Conservation (phyloP, 2,113 vertebrate genomes). For the Daubentonia madagascariensis region DNA sequence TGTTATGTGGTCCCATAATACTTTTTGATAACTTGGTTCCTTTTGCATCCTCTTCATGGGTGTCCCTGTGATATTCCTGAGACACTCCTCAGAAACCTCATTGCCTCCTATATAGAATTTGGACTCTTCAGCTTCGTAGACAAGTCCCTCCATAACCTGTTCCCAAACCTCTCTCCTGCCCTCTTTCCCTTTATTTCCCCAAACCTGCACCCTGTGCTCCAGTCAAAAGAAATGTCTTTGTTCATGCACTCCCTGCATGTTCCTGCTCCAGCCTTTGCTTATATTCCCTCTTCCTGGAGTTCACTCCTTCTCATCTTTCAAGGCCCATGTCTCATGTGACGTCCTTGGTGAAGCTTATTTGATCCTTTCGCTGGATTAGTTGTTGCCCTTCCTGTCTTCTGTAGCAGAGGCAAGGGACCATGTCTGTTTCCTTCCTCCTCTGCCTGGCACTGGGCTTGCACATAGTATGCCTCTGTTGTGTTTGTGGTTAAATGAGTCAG, state of each 20-base stretch:
- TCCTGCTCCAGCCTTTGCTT: neutral
- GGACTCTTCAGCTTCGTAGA: neutral
- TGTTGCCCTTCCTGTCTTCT: neutral
- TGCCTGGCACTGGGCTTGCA: neutral
- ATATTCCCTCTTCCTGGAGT: neutral
- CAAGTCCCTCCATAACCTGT: neutral
- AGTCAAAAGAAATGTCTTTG: conserved; percentile 29
- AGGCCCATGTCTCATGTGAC: neutral
- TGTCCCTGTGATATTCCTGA: neutral
- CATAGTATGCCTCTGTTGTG: conserved; percentile 44
- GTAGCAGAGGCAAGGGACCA: neutral
- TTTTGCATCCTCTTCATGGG: conserved; percentile 1
- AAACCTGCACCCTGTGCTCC: neutral
- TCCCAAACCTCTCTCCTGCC: neutral
- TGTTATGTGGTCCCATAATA: neutral
- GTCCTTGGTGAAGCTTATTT: neutral
- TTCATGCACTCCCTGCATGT: neutral
- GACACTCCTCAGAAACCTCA: neutral
- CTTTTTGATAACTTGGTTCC: neutral
- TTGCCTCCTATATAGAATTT: neutral
- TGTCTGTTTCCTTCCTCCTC: neutral
- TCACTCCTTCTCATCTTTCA: neutral
- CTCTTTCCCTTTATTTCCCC: conserved; percentile 17
- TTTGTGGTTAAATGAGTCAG: conserved; percentile 50
- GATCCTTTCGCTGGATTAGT: neutral